These are phyloP conservation scores for Sussaba pulchella DNA, from an alignment of 2,888 invertebrate species.

Conservation along the genomic window DNA sequence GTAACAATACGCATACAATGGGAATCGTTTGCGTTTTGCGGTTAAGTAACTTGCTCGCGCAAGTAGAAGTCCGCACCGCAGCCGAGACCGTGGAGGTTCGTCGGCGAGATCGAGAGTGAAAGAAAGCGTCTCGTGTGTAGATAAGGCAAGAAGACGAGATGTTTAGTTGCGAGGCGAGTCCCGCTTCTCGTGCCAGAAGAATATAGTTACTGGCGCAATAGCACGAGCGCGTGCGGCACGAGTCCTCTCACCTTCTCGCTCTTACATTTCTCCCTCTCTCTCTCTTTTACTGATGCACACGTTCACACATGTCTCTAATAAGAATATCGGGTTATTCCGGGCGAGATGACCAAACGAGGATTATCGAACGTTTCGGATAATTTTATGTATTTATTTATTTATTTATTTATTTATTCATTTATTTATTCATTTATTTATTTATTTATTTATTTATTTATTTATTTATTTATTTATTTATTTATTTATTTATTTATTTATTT, in stretches of 20 bases:
- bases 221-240: conserved; percentile 27
- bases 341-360: background rate
- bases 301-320: conserved; percentile 3
- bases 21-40: conserved; percentile 55
- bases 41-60: conserved; percentile 62
- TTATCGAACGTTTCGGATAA: background rate
- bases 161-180: conserved; percentile 42
- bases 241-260: conserved; percentile 46
- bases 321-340: background rate
- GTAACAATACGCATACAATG: conserved; percentile 46
- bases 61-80: conserved; percentile 29
- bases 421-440: no score
- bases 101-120: conserved; percentile 58
- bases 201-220: conserved; percentile 50
- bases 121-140: conserved; percentile 52
- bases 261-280: no score
- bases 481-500: no score
- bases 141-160: conserved; percentile 44
- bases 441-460: no score
- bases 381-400: no score
- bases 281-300: conserved; percentile 29
- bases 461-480: no score
- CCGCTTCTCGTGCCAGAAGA: conserved; percentile 45
- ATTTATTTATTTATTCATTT: no score
- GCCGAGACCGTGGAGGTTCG: conserved; percentile 17